These are phyloP conservation scores for Zaprionus ghesquierei DNA, from an alignment of 1,140 invertebrate species.

Conservation along the genomic window DNA sequence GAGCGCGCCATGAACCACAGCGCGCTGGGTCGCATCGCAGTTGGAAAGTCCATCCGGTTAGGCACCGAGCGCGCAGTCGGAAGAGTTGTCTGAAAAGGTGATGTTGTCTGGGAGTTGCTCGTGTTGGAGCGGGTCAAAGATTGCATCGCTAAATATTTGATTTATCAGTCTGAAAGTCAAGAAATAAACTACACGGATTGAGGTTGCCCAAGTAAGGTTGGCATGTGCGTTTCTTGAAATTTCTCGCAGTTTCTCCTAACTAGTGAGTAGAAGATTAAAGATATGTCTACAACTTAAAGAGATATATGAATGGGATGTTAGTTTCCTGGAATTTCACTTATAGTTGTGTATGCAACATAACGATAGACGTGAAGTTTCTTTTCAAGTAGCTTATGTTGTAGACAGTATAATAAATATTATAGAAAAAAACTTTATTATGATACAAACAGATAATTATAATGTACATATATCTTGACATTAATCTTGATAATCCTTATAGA, in stretches of 20 bases:
- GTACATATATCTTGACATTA: no score
- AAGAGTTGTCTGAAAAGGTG: not conserved
- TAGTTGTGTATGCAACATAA: not conserved
- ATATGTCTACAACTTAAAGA: not conserved
- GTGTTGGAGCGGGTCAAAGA: not conserved
- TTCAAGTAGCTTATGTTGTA: no score
- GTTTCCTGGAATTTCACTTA: not conserved
- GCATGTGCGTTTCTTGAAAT: not conserved
- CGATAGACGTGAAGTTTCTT: no score
- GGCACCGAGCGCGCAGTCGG: not conserved
- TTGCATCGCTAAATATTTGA: not conserved
- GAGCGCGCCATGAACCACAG: not conserved
- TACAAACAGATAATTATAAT: no score
- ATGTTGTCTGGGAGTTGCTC: not conserved
- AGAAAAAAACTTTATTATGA: no score
- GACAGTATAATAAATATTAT: no score
- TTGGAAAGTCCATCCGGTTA: conserved; percentile 20
- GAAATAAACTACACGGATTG: not conserved
- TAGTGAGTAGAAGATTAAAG: not conserved
- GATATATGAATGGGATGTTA: not conserved
- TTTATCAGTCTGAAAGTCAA: not conserved
- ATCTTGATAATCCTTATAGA: no score
- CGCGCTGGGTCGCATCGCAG: not conserved
- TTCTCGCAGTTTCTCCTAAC: not conserved
- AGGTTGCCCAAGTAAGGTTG: not conserved